These are phyloP conservation scores for Euthynnus affinis DNA, from an alignment of 2,797 vertebrate genomes.

Conservation along the genomic window DNA sequence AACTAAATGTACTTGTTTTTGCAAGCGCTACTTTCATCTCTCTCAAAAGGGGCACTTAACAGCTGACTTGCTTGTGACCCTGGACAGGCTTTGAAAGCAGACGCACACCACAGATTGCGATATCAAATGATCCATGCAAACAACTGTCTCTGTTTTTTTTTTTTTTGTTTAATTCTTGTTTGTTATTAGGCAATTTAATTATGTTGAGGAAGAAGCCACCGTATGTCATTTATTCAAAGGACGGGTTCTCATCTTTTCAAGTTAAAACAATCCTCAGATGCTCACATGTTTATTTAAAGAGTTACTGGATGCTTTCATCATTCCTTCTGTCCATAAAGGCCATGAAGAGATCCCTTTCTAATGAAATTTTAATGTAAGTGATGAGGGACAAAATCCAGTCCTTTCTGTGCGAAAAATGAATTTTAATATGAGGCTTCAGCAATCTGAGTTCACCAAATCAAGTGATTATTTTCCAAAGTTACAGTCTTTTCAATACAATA, in stretches of 20 bases:
- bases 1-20: slow-evolving; percentile 65
- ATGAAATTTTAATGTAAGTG: too few relatives aligned
- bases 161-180: neutral
- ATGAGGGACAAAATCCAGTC: too few relatives aligned
- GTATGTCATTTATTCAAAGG: neutral
- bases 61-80: slow-evolving; percentile 55
- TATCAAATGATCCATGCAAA: slow-evolving; percentile 36
- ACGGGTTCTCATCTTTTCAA: neutral
- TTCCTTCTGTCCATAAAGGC: neutral
- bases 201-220: slow-evolving; percentile 12
- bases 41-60: slow-evolving; percentile 56
- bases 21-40: slow-evolving; percentile 60
- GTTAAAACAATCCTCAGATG: neutral
- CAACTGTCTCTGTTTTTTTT: slow-evolving; percentile 31
- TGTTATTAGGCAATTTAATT: slow-evolving; percentile 33
- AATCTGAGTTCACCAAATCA: neutral
- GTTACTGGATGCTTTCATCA: neutral
- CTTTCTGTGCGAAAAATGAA: too few relatives aligned
- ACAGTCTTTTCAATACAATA: neutral
- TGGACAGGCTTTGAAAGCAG: slow-evolving; percentile 57
- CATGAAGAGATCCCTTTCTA: too few relatives aligned
- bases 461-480: neutral
- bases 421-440: too few relatives aligned
- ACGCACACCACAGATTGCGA: slow-evolving; percentile 22
- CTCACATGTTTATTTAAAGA: neutral